Conservation (phyloP, 2,797 vertebrate species). For the Falco naumanni region DNA sequence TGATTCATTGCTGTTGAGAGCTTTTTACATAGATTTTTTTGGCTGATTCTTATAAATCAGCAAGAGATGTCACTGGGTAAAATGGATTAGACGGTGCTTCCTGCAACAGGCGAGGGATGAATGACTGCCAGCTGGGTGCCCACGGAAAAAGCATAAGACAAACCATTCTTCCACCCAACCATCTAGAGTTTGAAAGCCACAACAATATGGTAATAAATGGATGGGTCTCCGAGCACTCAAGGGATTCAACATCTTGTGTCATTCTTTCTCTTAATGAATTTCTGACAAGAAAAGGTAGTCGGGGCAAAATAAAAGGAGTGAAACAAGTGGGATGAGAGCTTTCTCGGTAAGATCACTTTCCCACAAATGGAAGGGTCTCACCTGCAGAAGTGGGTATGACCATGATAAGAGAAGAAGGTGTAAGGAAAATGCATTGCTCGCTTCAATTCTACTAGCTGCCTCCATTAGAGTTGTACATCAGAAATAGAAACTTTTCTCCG, state of each 20-base stretch:
- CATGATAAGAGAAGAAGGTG: neutral
- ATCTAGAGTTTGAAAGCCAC: neutral
- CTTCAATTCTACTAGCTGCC: neutral
- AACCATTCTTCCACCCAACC: neutral
- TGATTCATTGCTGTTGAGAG: neutral
- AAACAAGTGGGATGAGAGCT: neutral
- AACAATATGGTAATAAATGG: neutral
- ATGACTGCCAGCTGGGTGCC: neutral
- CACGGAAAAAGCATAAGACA: neutral
- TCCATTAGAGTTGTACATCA: neutral
- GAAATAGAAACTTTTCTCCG: neutral
- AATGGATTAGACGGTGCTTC: neutral
- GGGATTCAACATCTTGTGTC: neutral
- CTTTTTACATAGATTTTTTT: neutral
- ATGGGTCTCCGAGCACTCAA: neutral
- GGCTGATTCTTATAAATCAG: neutral
- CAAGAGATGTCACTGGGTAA: accelerated
- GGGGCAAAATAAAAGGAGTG: neutral
- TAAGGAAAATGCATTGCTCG: neutral
- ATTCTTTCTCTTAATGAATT: neutral
- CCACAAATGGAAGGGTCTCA: neutral
- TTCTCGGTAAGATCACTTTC: neutral
- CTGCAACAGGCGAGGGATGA: neutral
- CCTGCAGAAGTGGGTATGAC: neutral
- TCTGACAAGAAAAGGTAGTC: neutral